Evolutionary conservation across 64 coral and sea anemone genomes (phyloP).

Genomic region (Anthopleura sola): DNA sequence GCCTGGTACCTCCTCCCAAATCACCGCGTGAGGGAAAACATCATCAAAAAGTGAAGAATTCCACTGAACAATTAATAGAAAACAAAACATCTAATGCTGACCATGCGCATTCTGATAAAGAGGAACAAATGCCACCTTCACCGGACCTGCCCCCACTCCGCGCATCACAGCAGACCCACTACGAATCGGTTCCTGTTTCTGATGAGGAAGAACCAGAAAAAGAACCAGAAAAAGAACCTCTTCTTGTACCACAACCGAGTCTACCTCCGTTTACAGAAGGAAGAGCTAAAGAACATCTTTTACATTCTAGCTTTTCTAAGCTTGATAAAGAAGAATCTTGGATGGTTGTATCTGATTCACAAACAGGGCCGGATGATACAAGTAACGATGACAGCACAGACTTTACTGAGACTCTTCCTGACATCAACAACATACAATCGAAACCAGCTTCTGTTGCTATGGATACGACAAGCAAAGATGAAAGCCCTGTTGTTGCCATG

Average conservation of each 20-base stretch:
- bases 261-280: neutral
- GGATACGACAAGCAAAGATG: neutral
- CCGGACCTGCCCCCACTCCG: neutral
- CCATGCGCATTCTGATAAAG: neutral
- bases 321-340: neutral
- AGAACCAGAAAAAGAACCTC: neutral
- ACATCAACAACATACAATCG: neutral
- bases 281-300: neutral
- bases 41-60: neutral
- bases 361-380: neutral
- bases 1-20: neutral
- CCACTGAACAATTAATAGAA: neutral
- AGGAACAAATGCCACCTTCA: neutral
- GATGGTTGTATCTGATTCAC: neutral
- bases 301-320: no score
- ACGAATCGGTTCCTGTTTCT: neutral
- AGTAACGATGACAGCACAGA: neutral
- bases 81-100: neutral
- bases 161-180: neutral
- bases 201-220: neutral
- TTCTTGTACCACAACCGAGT: neutral
- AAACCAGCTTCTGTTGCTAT: neutral
- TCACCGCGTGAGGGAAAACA: neutral
- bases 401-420: neutral
- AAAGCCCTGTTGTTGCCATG: neutral